Conservation (phyloP, 2,888 invertebrate genomes). For the Cantharis rustica region DNA sequence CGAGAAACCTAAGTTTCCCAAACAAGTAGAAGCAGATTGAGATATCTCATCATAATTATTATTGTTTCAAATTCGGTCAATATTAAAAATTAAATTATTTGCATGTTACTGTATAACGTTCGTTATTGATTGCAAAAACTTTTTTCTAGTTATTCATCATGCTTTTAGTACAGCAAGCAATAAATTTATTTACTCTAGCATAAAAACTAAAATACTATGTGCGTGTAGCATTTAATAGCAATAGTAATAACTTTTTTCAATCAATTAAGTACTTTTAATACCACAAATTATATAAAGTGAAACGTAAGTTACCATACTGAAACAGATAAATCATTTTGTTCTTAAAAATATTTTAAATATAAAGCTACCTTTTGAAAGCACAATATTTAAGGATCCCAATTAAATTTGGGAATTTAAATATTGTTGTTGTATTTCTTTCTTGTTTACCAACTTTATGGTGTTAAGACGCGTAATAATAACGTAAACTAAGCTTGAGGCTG, state of each 20-base stretch:
- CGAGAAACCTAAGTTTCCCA: background rate
- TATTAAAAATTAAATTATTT: background rate
- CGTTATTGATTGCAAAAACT: background rate
- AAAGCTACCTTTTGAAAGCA: background rate
- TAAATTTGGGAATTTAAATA: background rate
- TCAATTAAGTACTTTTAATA: background rate
- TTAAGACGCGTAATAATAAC: background rate
- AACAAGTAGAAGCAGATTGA: background rate
- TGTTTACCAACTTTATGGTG: background rate
- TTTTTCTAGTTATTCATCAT: background rate
- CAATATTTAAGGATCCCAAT: too few relatives aligned
- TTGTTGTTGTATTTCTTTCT: background rate
- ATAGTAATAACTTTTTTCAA: background rate
- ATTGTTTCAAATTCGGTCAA: background rate
- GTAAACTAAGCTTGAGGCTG: background rate
- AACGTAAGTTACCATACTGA: background rate
- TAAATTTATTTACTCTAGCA: background rate
- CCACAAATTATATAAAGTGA: background rate
- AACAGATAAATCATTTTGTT: background rate
- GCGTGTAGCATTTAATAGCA: background rate
- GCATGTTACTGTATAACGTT: background rate
- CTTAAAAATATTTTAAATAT: background rate
- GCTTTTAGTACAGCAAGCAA: background rate
- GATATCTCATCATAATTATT: too few relatives aligned
- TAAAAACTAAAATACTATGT: background rate